A percentile compares a stretch with the other conserved stretches of the same genome.
phyloP scores from a whole-genome alignment of 35 echinoderm and acorn worm species.

The Lytechinus pictus region DNA sequence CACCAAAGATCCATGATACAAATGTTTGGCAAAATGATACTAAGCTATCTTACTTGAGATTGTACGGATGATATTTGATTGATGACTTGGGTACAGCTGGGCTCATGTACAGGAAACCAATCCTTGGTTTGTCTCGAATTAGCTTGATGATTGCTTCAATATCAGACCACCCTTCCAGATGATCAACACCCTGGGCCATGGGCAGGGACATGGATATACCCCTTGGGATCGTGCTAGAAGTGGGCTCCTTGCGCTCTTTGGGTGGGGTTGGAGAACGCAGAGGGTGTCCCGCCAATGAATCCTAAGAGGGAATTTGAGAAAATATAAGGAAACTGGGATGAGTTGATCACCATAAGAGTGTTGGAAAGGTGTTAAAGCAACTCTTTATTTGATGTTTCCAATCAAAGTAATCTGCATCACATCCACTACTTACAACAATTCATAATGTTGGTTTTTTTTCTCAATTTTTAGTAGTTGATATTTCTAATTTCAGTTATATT shows the following conservation, averaged over 20 bases:
- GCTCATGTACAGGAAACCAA: slow-evolving; percentile 94
- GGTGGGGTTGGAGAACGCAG: slow-evolving; percentile 91
- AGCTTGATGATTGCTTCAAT: slow-evolving; percentile 83
- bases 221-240: slow-evolving; percentile 32
- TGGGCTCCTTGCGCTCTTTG: slow-evolving; percentile 70
- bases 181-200: slow-evolving; percentile 49
- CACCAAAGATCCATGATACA: background rate
- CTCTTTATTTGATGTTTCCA: background rate
- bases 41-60: slow-evolving; percentile 75
- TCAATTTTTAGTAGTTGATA: background rate
- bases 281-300: slow-evolving; percentile 61
- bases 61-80: slow-evolving; percentile 94
- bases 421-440: background rate
- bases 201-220: slow-evolving; percentile 68
- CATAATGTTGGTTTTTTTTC: too few relatives aligned
- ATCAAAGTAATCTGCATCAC: background rate
- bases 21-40: background rate
- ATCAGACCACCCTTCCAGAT: slow-evolving; percentile 78
- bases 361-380: background rate
- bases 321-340: background rate
- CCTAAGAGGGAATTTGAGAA: slow-evolving; percentile 23
- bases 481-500: background rate
- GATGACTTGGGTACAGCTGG: slow-evolving; percentile 95
- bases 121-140: slow-evolving; percentile 78
- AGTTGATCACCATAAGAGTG: background rate